Conservation (phyloP, 2,888 invertebrate genomes). For the Lasioglossum villosulum region DNA sequence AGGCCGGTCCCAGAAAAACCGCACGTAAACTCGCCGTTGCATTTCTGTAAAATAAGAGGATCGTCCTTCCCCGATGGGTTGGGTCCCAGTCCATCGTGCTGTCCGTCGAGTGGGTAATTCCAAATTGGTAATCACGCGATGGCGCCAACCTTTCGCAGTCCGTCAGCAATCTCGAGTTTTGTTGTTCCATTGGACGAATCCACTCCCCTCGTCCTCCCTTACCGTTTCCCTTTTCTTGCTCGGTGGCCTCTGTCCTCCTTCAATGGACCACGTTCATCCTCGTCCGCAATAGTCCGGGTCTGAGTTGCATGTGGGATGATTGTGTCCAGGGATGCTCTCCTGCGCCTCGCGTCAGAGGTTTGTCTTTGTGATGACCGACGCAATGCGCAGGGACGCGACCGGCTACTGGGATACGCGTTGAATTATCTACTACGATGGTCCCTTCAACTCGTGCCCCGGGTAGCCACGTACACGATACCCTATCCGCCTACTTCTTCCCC, state of each 20-base stretch:
- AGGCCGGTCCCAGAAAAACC: slow-evolving; percentile 20
- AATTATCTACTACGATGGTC: slow-evolving; percentile 82
- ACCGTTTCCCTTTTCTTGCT: slow-evolving; percentile 22
- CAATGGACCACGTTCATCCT: slow-evolving; percentile 38
- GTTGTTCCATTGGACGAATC: slow-evolving; percentile 74
- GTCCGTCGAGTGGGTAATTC: slow-evolving; percentile 79
- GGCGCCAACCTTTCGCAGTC: slow-evolving; percentile 83
- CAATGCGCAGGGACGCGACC: slow-evolving; percentile 77
- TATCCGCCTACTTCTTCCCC: slow-evolving; percentile 65
- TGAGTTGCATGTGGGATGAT: slow-evolving; percentile 76
- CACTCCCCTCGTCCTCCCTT: slow-evolving; percentile 62
- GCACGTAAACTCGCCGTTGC: slow-evolving; percentile 10
- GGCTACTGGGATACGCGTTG: slow-evolving; percentile 84
- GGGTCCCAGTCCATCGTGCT: slow-evolving; percentile 74
- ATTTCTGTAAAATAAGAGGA: slow-evolving; percentile 49
- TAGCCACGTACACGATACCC: slow-evolving; percentile 68
- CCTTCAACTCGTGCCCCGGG: slow-evolving; percentile 75
- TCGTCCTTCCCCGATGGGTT: slow-evolving; percentile 61
- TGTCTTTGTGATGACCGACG: slow-evolving; percentile 83
- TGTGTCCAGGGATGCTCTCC: slow-evolving; percentile 78
- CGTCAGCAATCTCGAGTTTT: slow-evolving; percentile 83
- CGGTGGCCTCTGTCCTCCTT: not conserved
- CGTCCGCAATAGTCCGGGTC: slow-evolving; percentile 33
- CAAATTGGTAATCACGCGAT: slow-evolving; percentile 85
- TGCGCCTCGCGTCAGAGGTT: slow-evolving; percentile 79